These are phyloP conservation scores for Heteromyza rotundicornis DNA, from an alignment of 2,888 invertebrate species.

Conservation along the genomic window DNA sequence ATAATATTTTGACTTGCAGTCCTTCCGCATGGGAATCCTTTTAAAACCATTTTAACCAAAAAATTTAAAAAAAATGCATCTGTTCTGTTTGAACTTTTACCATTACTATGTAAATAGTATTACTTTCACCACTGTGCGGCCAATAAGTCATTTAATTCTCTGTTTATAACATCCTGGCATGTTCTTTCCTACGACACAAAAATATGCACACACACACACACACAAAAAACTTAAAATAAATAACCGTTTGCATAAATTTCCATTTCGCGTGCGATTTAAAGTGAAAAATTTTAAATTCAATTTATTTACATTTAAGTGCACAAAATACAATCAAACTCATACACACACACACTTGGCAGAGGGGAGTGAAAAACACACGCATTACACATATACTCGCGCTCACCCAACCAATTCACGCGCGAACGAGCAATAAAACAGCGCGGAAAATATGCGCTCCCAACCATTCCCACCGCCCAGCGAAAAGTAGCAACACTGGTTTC, in stretches of 20 bases:
- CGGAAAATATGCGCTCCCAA: background rate
- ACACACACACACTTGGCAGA: background rate
- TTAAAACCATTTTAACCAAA: too few relatives aligned
- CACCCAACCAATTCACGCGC: background rate
- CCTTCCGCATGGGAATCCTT: too few relatives aligned
- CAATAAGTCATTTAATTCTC: too few relatives aligned
- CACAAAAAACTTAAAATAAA: conserved; percentile 10
- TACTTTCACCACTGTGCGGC: too few relatives aligned
- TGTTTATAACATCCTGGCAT: too few relatives aligned
- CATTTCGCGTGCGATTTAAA: background rate
- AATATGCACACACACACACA: conserved; percentile 4
- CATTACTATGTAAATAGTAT: too few relatives aligned
- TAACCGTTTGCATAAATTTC: background rate
- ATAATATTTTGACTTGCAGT: too few relatives aligned
- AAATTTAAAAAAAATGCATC: too few relatives aligned
- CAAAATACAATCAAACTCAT: conserved; percentile 27
- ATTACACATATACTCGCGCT: background rate
- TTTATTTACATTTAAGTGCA: conserved; percentile 36
- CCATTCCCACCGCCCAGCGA: background rate
- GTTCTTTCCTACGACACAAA: background rate
- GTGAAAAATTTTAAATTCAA: conserved; percentile 16
- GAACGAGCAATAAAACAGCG: background rate
- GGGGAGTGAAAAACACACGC: background rate
- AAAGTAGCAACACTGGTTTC: background rate
- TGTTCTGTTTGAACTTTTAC: too few relatives aligned